Base-by-base conservation (phyloP, 2,888 invertebrate genomes). In the Anarsia innoxiella region DNA sequence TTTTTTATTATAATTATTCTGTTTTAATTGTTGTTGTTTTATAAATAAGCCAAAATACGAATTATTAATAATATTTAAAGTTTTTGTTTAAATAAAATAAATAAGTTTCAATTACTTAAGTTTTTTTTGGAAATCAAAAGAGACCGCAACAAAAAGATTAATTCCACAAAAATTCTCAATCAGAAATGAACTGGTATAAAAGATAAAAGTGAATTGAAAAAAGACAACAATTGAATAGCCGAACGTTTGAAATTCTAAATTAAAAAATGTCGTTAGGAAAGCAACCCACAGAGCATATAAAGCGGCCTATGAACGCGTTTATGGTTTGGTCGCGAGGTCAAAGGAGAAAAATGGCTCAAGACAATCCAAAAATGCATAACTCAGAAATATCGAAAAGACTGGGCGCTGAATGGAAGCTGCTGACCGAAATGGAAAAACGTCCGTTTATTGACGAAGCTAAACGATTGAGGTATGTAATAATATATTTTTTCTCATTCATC, bases 241-340 rank as follows among this genome's bases (percentile, higher is more conserved):
- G 19, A 23, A 30, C 29, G 35, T 32, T 33, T 13, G 3, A 30
- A 39, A 35, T 34, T 38, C 38, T 32, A 39, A 46, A 39, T 10
- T 23, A 37, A 30, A 11, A 49, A 41, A 84, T 84, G 84, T 84
- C 84, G 33, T 56, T 83, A 45, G 78, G 72, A 2, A 83, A 84
- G 50, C 80, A 70, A 39, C 73, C 72, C 11, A 65, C 88, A 51
- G 92, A 92, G 68, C 95, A 96, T 70, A 95, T 97, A 54, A 97
- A 97, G 73, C 87, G 96, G 50, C 96, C 96, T 1, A 96, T 96
- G 96, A 96, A 96, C 71, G 95, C 95, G 2, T 95, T 96, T 73
- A 95, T 96, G 95, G 95, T 96, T 47, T 96, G 95, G 95, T 94
- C 94, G 1, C 80, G 95, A 19, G 94, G 94, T 3, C 95, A 95